Base-by-base conservation (phyloP, 2,888 invertebrate species). In the Caenorhabditis wallacei region DNA sequence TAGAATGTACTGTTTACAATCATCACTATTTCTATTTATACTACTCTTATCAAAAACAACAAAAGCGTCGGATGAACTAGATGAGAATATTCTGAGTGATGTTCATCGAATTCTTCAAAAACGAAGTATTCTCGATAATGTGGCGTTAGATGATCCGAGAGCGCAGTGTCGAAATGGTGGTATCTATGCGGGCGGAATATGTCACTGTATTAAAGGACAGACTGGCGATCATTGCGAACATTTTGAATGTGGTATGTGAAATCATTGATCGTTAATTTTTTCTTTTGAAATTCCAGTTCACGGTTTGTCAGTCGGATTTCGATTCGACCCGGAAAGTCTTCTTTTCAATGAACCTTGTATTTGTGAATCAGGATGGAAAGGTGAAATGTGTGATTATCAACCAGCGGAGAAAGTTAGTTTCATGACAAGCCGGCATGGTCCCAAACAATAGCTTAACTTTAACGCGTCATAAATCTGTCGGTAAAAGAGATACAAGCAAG, bases 371-470 rank as follows among this genome's bases (percentile, higher is more conserved):
- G 88, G 88, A 24, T 90, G 89, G 88, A 84, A 84, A 46, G 90
- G 90, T 2, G 90, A 89, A 43, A 82, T 90, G 37, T 90, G 90
- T 70, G 85, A 90, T 48, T 89, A 79, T 53, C 86, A 87, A 30
- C 85, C 89, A 56, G 87, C 86, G 11, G 89, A 90, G 20, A 86
- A 88, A 80, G 89, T 89, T 2, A n/a, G 37, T 26, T n/a, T 16
- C 11, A n/a, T n/a, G n/a, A n/a, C n/a, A n/a, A n/a, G n/a, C n/a
- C n/a, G n/a, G n/a, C n/a, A n/a, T n/a, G n/a, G n/a, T n/a, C n/a
- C n/a, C n/a, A n/a, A n/a, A n/a, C n/a, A n/a, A n/a, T n/a, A n/a
- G n/a, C n/a, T 30, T 22, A 4, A 30, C 1, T 57, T 57, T 30
- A 5, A 37, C 37, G 4, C 10, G 7, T 37, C 7, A 10, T n/a